phyloP scores from a whole-genome alignment of 2,797 vertebrate genomes.

The Sphaeramia orbicularis region DNA sequence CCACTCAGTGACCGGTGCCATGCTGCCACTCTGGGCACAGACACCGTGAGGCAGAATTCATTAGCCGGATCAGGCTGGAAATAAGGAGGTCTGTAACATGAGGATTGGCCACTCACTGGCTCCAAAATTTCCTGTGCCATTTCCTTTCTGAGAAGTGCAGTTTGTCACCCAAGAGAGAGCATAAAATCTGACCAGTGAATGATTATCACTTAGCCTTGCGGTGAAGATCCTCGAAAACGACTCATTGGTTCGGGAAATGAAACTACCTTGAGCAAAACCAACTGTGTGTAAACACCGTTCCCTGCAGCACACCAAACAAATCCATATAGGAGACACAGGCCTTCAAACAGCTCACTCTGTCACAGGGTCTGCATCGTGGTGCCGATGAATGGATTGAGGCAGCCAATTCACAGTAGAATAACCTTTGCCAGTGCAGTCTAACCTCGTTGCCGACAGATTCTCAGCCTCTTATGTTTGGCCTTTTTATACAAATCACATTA shows the following conservation, averaged over 20 bases:
- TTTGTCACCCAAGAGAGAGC: conserved; percentile 18
- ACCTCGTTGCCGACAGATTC: conserved; percentile 35
- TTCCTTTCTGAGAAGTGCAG: conserved; percentile 22
- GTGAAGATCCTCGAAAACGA: conserved; percentile 51
- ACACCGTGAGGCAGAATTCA: conserved; percentile 70
- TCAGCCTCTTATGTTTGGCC: conserved; percentile 51
- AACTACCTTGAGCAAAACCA: conserved; percentile 64
- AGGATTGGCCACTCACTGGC: conserved; percentile 1
- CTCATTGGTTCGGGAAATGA: conserved; percentile 73
- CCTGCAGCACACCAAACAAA: conserved; percentile 59
- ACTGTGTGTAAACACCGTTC: conserved; percentile 54
- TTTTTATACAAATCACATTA: conserved; percentile 66
- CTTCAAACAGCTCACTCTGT: conserved; percentile 49
- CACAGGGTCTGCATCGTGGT: conserved; percentile 23
- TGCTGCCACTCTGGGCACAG: conserved; percentile 58
- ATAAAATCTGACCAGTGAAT: conserved; percentile 5
- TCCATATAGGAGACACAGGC: conserved; percentile 42
- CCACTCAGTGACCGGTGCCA: conserved; percentile 65
- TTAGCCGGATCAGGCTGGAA: conserved; percentile 66
- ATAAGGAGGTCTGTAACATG: conserved; percentile 21
- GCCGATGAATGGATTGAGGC: conserved; percentile 68
- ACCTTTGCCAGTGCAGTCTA: conserved; percentile 44
- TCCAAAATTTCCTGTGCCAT: conserved; percentile 34
- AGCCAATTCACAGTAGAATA: conserved; percentile 59
- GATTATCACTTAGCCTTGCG: conserved; percentile 47